A percentile compares a stretch with the other conserved stretches of the same genome.
These are phyloP conservation scores for Drosophila orosa DNA, from an alignment of 1,140 invertebrate species.

Conservation along the genomic window DNA sequence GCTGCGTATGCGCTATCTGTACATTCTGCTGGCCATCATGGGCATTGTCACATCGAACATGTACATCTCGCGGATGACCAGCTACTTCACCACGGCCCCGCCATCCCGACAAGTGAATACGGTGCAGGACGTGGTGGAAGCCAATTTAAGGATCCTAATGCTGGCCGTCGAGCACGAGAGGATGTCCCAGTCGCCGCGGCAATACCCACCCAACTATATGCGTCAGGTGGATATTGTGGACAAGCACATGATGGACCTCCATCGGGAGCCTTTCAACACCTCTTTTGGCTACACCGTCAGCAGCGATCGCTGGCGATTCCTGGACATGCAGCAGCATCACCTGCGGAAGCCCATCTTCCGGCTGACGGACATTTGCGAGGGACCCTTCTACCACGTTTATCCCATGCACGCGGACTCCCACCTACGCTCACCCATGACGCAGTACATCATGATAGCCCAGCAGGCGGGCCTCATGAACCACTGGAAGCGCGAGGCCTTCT, in stretches of 20 bases:
- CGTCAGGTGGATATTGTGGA: constrained; percentile 54
- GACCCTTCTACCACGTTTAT: constrained; percentile 75
- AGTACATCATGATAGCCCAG: constrained; percentile 64
- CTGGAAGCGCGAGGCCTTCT: constrained; percentile 65
- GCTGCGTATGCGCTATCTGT: constrained; percentile 62
- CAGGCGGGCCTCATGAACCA: constrained; percentile 62
- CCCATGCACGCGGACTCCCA: constrained; percentile 72
- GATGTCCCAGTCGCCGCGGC: constrained; percentile 10
- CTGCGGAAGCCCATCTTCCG: constrained; percentile 61
- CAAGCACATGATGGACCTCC: constrained; percentile 26
- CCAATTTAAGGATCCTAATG: constrained; percentile 58
- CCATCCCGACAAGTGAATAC: constrained; percentile 54
- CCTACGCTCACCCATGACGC: constrained; percentile 50
- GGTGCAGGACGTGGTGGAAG: constrained; percentile 61
- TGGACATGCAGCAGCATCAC: constrained; percentile 66
- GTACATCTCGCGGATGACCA: constrained; percentile 75
- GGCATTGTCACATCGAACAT: constrained; percentile 70
- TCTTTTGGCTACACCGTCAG: constrained; percentile 67
- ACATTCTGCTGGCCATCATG: constrained; percentile 55
- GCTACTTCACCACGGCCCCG: constrained; percentile 65
- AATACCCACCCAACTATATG: constrained; percentile 46
- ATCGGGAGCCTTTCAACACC: constrained; percentile 57
- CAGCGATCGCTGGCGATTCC: constrained; percentile 68
- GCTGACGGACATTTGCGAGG: constrained; percentile 65
- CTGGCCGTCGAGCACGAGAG: constrained; percentile 60